phyloP scores from a whole-genome alignment of 1,140 invertebrate genomes.

The Acromyrmex heyeri region DNA sequence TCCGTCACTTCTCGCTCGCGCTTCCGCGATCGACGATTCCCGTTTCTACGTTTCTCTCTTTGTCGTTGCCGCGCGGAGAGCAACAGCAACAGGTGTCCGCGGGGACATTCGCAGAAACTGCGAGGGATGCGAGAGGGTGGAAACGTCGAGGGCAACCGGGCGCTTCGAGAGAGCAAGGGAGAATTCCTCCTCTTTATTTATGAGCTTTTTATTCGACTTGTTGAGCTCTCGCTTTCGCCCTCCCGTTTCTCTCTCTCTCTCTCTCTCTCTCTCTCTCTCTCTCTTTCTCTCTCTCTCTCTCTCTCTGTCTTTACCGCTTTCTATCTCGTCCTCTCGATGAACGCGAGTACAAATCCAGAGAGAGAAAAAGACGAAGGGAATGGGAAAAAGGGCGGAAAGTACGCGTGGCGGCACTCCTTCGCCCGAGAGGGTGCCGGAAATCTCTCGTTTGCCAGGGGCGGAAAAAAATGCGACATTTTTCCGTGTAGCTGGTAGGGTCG shows the following conservation, averaged over 20 bases:
- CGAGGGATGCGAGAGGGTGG: conserved; percentile 80
- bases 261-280: conserved; percentile 7
- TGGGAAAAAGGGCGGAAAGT: conserved; percentile 56
- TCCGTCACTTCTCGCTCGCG: conserved; percentile 38
- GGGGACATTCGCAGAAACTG: conserved; percentile 86
- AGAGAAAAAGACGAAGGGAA: conserved; percentile 39
- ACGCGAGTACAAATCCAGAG: conserved; percentile 44
- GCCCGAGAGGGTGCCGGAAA: conserved; percentile 62
- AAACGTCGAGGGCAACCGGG: conserved; percentile 72
- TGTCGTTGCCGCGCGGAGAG: conserved; percentile 67
- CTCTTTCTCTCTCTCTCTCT: conserved; percentile 58
- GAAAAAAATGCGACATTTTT: conserved; percentile 58
- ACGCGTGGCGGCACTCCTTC: conserved; percentile 37
- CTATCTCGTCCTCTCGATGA: conserved; percentile 47
- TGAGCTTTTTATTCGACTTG: conserved; percentile 88
- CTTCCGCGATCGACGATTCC: conserved; percentile 30
- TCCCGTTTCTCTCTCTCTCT: neutral
- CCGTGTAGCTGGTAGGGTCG: conserved; percentile 45
- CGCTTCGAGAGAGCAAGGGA: conserved; percentile 75
- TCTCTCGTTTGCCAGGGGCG: conserved; percentile 55
- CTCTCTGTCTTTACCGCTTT: conserved; percentile 55
- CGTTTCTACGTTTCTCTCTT: conserved; percentile 75
- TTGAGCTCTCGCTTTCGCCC: conserved; percentile 81
- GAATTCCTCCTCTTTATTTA: conserved; percentile 85
- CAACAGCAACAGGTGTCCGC: conserved; percentile 86